Base-by-base conservation (phyloP, 2,888 invertebrate species). In the Netelia virgata region DNA sequence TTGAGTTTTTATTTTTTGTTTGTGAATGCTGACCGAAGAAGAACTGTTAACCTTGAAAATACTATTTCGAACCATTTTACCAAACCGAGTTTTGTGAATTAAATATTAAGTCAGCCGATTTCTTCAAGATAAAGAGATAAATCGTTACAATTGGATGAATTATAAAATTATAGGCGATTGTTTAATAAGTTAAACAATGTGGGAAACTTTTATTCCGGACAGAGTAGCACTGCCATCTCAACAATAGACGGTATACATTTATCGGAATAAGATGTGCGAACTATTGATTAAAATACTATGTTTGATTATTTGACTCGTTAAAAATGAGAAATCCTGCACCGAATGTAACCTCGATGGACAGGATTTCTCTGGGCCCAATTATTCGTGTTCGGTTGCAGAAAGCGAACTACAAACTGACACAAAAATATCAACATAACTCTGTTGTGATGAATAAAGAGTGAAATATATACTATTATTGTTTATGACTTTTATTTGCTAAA, bases 11-110 rank as follows among this genome's bases (percentile, higher is more conserved):
- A 63, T 6, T 70, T 76, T 9, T 83, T 74, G 59, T 84, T 76
- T 50, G 80, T 61, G 10, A 50, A 41, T 18, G 23, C 80, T 70
- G 47, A 28, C 66, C 55, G 20, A 9, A 75, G 47, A n/a, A 61
- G 73, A 64, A 59, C 50, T 57, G 1, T 86, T 82, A 41, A 82
- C 83, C 16, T 83, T 86, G 77, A 55, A 14, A 90, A 91, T 36
- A 36, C 36, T 36, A 36, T 88, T 91, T 59, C 91, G 91, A 16
- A 90, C 88, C 53, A 88, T 91, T 41, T 91, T 92, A 89, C 89
- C 90, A 70, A 91, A 91, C 79, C 91, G 81, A 82, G 83, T 74
- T 69, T n/a, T 9, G 1, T 55, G 3, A 28, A 47, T 64, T 20
- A 41, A 18, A 66, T 43, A 16, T 55, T 6, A n/a, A 55, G 57